Evolutionary conservation across 2,888 invertebrate species (phyloP).

Genomic region (Molanna angustata): DNA sequence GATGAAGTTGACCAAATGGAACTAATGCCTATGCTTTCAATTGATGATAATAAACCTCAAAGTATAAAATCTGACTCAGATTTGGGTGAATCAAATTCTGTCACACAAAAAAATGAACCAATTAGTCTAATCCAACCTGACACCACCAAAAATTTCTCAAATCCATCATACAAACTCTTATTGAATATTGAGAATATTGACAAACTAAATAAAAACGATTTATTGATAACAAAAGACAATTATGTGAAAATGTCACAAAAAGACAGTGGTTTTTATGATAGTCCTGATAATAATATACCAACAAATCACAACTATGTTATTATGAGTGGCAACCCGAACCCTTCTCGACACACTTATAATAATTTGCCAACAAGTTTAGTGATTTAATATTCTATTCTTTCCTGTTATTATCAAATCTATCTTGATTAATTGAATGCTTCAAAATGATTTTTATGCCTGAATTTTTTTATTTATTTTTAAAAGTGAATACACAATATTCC

Average conservation of each 20-base stretch:
- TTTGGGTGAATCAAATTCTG: constrained; percentile 28
- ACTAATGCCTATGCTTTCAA: constrained; percentile 54
- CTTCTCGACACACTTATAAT: constrained; percentile 20
- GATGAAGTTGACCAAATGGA: constrained; percentile 41
- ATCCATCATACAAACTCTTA: constrained; percentile 42
- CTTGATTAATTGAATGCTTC: too few relatives aligned
- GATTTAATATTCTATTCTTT: too few relatives aligned
- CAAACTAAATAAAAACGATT: constrained; percentile 34
- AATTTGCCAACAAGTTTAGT: constrained; percentile 23
- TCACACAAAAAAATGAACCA: constrained; percentile 9
- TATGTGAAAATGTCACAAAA: constrained; percentile 55
- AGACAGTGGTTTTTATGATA: constrained; percentile 41
- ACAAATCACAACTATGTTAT: constrained; percentile 42
- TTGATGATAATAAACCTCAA: constrained; percentile 39
- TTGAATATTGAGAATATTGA: constrained; percentile 36
- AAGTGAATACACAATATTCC: too few relatives aligned
- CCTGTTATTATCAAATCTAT: too few relatives aligned
- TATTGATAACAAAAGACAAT: constrained; percentile 45
- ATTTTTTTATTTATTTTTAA: too few relatives aligned
- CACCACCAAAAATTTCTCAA: constrained; percentile 38
- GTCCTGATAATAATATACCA: constrained; percentile 30
- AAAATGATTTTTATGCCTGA: too few relatives aligned
- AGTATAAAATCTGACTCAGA: constrained; percentile 46
- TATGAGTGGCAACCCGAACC: constrained; percentile 34
- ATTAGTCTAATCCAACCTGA: constrained; percentile 6